Percentiles rank a stretch among this genome's conserved stretches.
These are phyloP conservation scores for Petrolisthes cinctipes DNA, from an alignment of 2,888 invertebrate genomes.

Conservation along the genomic window DNA sequence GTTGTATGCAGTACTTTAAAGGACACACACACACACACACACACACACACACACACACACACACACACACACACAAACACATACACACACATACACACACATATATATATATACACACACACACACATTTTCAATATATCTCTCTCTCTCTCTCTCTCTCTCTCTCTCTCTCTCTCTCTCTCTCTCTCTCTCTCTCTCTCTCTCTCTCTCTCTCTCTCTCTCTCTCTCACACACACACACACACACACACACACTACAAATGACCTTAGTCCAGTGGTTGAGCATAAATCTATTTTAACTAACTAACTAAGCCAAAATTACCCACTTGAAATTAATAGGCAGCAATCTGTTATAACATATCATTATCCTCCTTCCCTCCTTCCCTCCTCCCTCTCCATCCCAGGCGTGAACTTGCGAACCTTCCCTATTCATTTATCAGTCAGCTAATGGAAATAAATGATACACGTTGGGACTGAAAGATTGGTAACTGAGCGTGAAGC, in stretches of 20 bases:
- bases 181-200: neutral
- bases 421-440: too few species aligned
- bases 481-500: too few species aligned
- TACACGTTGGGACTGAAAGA: too few species aligned
- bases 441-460: too few species aligned
- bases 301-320: neutral
- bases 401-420: too few species aligned
- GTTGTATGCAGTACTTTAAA: too few species aligned
- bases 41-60: neutral
- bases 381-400: neutral
- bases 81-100: neutral
- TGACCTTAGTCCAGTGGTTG: too few species aligned
- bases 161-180: neutral
- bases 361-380: neutral
- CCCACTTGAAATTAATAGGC: neutral
- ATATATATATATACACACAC: neutral
- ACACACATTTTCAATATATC: neutral
- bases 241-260: neutral
- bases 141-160: neutral
- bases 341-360: too few species aligned
- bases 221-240: constrained; percentile 16
- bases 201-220: constrained; percentile 11
- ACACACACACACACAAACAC: neutral
- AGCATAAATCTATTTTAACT: neutral
- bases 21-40: neutral